phyloP scores from a whole-genome alignment of 35 echinoderm and acorn worm species.

The Diadema setosum region DNA sequence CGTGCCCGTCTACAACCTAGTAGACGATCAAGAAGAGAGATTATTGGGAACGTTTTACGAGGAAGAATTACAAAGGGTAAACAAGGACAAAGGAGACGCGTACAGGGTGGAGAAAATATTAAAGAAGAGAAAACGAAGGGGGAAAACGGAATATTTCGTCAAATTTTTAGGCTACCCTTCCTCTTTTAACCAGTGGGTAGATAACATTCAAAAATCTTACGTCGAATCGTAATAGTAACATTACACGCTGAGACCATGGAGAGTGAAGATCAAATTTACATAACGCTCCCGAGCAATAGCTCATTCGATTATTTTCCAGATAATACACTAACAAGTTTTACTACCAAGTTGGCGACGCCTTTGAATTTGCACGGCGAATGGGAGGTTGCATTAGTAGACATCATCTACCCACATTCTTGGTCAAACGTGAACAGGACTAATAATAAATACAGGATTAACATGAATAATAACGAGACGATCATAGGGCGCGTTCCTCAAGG shows the following conservation, averaged over 20 bases:
- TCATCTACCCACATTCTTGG: too few species aligned
- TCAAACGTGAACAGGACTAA: background rate
- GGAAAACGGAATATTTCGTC: slow-evolving; percentile 60
- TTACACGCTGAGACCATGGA: background rate
- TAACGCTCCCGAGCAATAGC: background rate
- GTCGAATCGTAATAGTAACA: too few species aligned
- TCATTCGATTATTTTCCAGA: background rate
- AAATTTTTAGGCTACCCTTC: slow-evolving; percentile 67
- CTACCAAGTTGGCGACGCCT: background rate
- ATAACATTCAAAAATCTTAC: background rate
- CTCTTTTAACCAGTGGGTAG: slow-evolving; percentile 69
- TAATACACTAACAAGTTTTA: background rate
- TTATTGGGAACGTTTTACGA: slow-evolving; percentile 48
- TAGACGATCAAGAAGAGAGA: slow-evolving; percentile 30
- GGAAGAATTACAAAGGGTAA: slow-evolving; percentile 39
- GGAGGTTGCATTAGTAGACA: background rate
- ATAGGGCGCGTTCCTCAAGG: background rate
- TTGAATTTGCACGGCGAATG: background rate
- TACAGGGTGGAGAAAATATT: slow-evolving; percentile 62
- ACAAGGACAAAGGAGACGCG: slow-evolving; percentile 1
- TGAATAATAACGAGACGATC: background rate
- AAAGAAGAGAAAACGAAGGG: background rate
- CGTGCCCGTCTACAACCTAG: slow-evolving; percentile 37
- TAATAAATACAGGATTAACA: background rate
- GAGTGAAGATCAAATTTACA: background rate